Conservation (phyloP, 2,888 invertebrate species). For the Caenorhabditis virilis region DNA sequence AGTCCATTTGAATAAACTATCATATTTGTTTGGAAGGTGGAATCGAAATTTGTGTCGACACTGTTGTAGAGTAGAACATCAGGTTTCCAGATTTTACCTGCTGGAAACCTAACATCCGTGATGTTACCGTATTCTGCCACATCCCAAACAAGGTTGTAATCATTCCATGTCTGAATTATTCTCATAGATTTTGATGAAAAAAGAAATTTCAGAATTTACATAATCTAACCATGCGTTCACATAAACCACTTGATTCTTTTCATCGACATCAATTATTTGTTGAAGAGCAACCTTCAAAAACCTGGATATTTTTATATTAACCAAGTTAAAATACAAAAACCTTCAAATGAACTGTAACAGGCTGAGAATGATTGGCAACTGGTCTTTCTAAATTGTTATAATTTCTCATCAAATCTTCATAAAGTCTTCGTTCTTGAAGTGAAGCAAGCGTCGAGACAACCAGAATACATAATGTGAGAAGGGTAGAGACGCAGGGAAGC, state of each 20-base stretch:
- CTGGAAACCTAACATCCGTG: slow-evolving; percentile 65
- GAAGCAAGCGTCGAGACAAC: slow-evolving; percentile 1
- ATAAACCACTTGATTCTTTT: slow-evolving; percentile 67
- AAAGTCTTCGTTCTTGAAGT: slow-evolving; percentile 55
- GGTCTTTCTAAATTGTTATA: slow-evolving; percentile 65
- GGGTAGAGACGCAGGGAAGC: not conserved
- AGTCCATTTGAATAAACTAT: slow-evolving; percentile 88
- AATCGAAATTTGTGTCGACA: slow-evolving; percentile 72
- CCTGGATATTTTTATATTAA: not conserved
- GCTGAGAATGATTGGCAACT: slow-evolving; percentile 63
- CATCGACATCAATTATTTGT: slow-evolving; percentile 67
- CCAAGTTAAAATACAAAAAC: slow-evolving; percentile 16
- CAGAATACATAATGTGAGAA: not conserved
- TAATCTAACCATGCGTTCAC: slow-evolving; percentile 66
- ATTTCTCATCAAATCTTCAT: slow-evolving; percentile 65
- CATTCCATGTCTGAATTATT: slow-evolving; percentile 63
- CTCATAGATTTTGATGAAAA: not conserved
- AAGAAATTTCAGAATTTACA: slow-evolving; percentile 37
- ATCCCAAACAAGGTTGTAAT: slow-evolving; percentile 67
- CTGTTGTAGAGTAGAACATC: slow-evolving; percentile 64
- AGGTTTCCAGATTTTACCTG: slow-evolving; percentile 67
- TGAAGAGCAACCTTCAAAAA: slow-evolving; percentile 62
- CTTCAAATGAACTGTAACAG: slow-evolving; percentile 59
- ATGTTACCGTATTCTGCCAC: slow-evolving; percentile 65
- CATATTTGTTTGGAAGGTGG: slow-evolving; percentile 72